A percentile compares a stretch with the other conserved stretches of the same genome.
Evolutionary conservation across 2,113 vertebrate species (phyloP).

Genomic region (Natator depressus): DNA sequence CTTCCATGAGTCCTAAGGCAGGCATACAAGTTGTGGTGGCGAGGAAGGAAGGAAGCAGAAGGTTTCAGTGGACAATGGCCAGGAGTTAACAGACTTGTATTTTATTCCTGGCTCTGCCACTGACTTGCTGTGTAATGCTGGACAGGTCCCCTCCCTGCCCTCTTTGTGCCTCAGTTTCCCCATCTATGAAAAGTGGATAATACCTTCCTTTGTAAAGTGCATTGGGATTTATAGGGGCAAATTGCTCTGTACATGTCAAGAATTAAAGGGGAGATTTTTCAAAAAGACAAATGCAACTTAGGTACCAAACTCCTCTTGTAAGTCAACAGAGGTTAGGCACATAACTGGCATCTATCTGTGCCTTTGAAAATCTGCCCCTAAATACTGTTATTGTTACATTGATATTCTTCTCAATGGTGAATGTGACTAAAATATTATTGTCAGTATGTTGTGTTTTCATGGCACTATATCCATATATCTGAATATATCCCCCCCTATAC

Average conservation of each 20-base stretch:
- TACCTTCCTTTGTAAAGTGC: not conserved
- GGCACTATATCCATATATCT: not conserved
- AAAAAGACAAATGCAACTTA: not conserved
- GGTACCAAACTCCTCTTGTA: not conserved
- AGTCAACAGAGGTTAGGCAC: not conserved
- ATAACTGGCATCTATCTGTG: accelerated
- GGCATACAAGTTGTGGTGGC: not conserved
- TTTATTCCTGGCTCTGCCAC: not conserved
- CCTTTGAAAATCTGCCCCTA: not conserved
- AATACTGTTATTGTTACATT: not conserved
- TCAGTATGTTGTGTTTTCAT: not conserved
- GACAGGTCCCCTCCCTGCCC: not conserved
- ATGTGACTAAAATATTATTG: not conserved
- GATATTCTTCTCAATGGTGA: not conserved
- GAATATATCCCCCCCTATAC: accelerated
- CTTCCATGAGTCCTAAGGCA: not conserved
- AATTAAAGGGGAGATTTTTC: not conserved
- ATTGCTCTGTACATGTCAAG: not conserved
- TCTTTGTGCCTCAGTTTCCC: not conserved
- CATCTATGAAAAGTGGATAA: not conserved
- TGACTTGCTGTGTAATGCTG: not conserved
- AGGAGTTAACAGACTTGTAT: not conserved
- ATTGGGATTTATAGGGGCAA: not conserved
- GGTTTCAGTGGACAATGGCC: not conserved
- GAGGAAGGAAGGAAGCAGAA: not conserved